Evolutionary conservation across 2,113 vertebrate species (phyloP).

Genomic region (Percopsis transmontana): DNA sequence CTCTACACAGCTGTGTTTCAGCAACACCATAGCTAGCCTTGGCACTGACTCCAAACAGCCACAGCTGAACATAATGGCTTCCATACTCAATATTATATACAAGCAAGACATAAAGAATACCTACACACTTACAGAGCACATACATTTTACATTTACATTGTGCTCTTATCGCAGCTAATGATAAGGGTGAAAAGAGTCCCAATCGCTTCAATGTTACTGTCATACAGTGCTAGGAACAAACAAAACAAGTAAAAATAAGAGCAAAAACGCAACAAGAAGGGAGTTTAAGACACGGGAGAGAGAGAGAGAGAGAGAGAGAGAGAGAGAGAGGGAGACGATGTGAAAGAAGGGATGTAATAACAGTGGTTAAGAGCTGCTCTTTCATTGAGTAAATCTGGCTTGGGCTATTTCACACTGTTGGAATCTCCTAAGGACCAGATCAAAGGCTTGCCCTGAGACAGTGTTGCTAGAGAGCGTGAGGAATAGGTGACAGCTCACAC

Average conservation of each 20-base stretch:
- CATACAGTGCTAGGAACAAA: not conserved
- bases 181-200: not conserved
- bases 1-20: constrained; percentile 33
- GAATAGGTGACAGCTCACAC: constrained; percentile 66
- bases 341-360: constrained; percentile 70
- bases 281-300: constrained; percentile 25
- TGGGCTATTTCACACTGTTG: constrained; percentile 76
- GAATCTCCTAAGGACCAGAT: constrained; percentile 73
- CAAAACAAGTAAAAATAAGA: not conserved
- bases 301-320: constrained; percentile 51
- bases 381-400: constrained; percentile 72
- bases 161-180: not conserved
- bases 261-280: constrained; percentile 16
- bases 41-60: constrained; percentile 19
- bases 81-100: constrained; percentile 28
- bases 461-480: constrained; percentile 39
- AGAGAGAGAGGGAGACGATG: constrained; percentile 33
- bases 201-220: not conserved
- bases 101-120: constrained; percentile 4
- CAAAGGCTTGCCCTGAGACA: constrained; percentile 69
- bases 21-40: constrained; percentile 27
- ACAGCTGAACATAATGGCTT: constrained; percentile 23
- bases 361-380: constrained; percentile 71
- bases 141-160: not conserved
- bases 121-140: constrained; percentile 9